These are phyloP conservation scores for Metalampra italica DNA, from an alignment of 2,888 invertebrate genomes.

Conservation along the genomic window DNA sequence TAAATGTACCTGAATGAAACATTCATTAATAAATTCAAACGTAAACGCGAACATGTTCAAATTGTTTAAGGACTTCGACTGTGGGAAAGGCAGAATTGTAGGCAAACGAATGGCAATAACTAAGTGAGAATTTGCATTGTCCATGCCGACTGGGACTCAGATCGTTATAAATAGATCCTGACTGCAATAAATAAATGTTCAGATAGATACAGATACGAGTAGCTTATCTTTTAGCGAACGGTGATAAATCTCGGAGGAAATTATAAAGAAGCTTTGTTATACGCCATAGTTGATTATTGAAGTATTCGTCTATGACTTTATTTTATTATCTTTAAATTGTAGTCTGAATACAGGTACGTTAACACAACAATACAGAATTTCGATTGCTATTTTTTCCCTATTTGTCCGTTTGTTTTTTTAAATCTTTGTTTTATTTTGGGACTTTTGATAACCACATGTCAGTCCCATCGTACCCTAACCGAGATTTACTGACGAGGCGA, in stretches of 20 bases:
- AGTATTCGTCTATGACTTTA: slow-evolving; percentile 14
- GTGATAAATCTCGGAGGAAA: slow-evolving; percentile 52
- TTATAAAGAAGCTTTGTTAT: slow-evolving; percentile 16
- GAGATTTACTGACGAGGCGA: too few relatives aligned
- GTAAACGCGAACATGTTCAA: too few relatives aligned
- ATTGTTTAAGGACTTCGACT: neutral
- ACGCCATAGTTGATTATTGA: neutral
- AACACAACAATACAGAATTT: too few relatives aligned
- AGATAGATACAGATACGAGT: too few relatives aligned
- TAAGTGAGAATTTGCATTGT: slow-evolving; percentile 59
- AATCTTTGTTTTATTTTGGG: too few relatives aligned
- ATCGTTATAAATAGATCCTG: slow-evolving; percentile 49
- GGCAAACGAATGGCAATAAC: slow-evolving; percentile 41
- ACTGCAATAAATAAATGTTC: slow-evolving; percentile 50
- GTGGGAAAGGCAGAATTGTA: slow-evolving; percentile 22
- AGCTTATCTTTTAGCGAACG: slow-evolving; percentile 43
- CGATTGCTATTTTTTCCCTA: too few relatives aligned
- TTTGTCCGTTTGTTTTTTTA: neutral
- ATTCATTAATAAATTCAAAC: too few relatives aligned
- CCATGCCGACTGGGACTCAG: slow-evolving; percentile 33
- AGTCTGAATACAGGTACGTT: too few relatives aligned
- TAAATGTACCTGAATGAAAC: slow-evolving; percentile 29
- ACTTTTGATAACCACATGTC: too few relatives aligned
- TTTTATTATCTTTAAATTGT: slow-evolving; percentile 36
- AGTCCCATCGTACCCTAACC: too few relatives aligned